These are phyloP conservation scores for Portunus trituberculatus DNA, from an alignment of 1,140 invertebrate species.

Conservation along the genomic window DNA sequence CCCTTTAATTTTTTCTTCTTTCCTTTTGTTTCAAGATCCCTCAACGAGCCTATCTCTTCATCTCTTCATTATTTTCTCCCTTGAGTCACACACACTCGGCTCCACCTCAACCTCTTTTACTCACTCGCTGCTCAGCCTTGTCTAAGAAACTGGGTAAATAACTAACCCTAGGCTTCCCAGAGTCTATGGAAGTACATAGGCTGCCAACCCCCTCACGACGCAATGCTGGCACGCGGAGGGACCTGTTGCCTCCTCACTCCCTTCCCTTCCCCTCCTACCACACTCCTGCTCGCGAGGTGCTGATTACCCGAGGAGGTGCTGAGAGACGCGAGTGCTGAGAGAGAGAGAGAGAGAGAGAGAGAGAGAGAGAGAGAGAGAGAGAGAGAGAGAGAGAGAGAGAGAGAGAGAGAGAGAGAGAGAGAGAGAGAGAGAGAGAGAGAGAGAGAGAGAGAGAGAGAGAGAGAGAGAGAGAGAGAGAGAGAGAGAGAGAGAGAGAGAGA, in stretches of 20 bases:
- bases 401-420: neutral
- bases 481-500: neutral
- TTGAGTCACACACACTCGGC: neutral
- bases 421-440: neutral
- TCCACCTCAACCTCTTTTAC: neutral
- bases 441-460: neutral
- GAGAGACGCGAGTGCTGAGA: neutral
- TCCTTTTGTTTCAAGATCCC: neutral
- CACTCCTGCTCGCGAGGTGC: too few relatives aligned
- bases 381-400: slow-evolving; percentile 6
- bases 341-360: neutral
- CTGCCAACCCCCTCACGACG: neutral
- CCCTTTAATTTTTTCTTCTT: neutral
- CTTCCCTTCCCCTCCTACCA: neutral
- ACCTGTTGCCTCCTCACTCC: neutral
- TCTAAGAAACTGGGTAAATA: neutral
- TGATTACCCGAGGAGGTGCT: too few relatives aligned
- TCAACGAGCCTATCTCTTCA: neutral
- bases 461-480: neutral
- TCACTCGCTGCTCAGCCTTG: neutral
- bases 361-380: neutral
- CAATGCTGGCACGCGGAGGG: neutral
- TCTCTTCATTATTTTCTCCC: neutral
- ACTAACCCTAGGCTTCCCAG: neutral
- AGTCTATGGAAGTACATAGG: neutral